Evolutionary conservation across 2,797 vertebrate species (phyloP).

Genomic region (Ctenochaetus hawaiiensis): DNA sequence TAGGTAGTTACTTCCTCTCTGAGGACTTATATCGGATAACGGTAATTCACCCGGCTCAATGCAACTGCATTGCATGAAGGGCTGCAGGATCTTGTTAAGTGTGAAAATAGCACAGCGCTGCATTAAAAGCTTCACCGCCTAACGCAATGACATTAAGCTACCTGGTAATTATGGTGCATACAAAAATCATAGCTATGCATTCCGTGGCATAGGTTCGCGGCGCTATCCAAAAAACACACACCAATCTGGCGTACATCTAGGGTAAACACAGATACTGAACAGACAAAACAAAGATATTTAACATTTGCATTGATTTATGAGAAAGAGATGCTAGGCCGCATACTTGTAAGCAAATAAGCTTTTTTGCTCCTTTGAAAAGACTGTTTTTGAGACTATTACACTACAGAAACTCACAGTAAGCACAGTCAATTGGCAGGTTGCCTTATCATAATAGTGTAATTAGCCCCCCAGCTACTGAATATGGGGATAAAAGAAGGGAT

Average conservation of each 20-base stretch:
- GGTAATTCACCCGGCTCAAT: slow-evolving; percentile 75
- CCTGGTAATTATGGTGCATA: slow-evolving; percentile 65
- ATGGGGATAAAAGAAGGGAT: slow-evolving; percentile 50
- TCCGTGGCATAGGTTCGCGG: slow-evolving; percentile 11
- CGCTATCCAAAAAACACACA: slow-evolving; percentile 35
- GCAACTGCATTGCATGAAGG: slow-evolving; percentile 70
- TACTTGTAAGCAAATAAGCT: slow-evolving; percentile 18
- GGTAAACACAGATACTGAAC: slow-evolving; percentile 26
- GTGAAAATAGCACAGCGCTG: slow-evolving; percentile 70
- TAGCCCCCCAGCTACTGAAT: slow-evolving; percentile 54
- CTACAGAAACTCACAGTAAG: slow-evolving; percentile 44
- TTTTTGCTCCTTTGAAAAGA: slow-evolving; percentile 9
- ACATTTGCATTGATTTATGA: slow-evolving; percentile 42
- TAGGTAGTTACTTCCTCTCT: slow-evolving; percentile 83
- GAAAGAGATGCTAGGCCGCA: slow-evolving; percentile 8
- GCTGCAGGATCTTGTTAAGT: slow-evolving; percentile 72
- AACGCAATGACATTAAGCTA: slow-evolving; percentile 57
- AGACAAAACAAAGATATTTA: slow-evolving; percentile 11
- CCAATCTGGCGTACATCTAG: slow-evolving; percentile 26
- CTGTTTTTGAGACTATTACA: slow-evolving; percentile 43
- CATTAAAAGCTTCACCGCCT: slow-evolving; percentile 70
- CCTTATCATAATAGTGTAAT: slow-evolving; percentile 65
- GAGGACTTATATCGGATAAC: slow-evolving; percentile 78
- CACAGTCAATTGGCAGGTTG: slow-evolving; percentile 48
- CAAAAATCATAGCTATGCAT: slow-evolving; percentile 55